These are phyloP conservation scores for Hemiprocne comata DNA, from an alignment of 2,113 vertebrate species.

Conservation along the genomic window DNA sequence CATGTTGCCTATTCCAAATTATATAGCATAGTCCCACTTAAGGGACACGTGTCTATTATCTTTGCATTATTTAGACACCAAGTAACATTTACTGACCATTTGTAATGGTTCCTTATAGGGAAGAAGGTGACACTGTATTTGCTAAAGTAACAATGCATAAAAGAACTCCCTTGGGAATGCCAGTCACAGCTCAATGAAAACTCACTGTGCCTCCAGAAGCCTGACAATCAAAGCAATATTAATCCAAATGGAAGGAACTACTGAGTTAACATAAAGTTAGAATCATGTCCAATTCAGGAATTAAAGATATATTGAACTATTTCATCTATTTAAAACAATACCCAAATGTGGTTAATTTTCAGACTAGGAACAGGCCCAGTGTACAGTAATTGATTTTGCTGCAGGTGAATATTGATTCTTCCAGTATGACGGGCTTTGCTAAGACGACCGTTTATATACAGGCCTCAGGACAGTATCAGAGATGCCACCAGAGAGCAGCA, in stretches of 20 bases:
- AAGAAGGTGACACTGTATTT: neutral
- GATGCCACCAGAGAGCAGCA: constrained; percentile 55
- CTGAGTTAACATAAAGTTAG: neutral
- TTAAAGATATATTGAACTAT: neutral
- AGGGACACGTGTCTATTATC: neutral
- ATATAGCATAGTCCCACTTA: neutral
- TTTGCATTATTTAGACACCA: neutral
- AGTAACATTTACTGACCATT: neutral
- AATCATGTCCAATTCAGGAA: neutral
- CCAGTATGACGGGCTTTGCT: neutral
- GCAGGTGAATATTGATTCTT: neutral
- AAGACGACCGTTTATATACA: neutral
- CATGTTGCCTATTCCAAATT: neutral
- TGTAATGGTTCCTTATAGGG: neutral
- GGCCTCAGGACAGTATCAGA: neutral
- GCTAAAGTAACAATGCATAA: neutral
- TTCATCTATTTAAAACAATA: neutral
- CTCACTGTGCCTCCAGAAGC: neutral
- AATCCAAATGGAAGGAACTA: neutral
- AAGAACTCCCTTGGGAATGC: neutral
- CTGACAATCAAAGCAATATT: neutral
- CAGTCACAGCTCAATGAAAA: neutral
- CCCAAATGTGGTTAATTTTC: neutral
- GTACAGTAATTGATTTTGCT: neutral
- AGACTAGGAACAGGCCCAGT: neutral